Percentiles rank a stretch among this genome's conserved stretches.
phyloP scores from a whole-genome alignment of 2,888 invertebrate species.

The Sycophila texana region DNA sequence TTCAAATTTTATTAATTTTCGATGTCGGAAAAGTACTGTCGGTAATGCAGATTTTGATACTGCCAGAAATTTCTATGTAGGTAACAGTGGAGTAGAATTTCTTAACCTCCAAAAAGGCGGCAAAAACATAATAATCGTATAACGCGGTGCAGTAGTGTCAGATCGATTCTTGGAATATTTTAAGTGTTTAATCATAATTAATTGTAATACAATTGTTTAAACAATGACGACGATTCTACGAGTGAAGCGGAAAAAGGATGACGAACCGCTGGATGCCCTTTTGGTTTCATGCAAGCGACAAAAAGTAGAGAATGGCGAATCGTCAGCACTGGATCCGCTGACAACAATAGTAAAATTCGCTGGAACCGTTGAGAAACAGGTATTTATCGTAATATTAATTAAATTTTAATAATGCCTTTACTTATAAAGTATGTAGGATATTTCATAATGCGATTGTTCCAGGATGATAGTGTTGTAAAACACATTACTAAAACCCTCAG shows the following conservation, averaged over 20 bases:
- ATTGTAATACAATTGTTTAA: constrained; percentile 1
- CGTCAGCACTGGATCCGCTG: constrained; percentile 70
- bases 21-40: neutral
- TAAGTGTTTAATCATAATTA: neutral
- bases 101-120: constrained; percentile 12
- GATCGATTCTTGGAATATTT: neutral
- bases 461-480: constrained; percentile 73
- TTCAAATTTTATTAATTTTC: neutral
- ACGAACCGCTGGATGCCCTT: constrained; percentile 84
- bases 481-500: constrained; percentile 73
- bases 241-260: constrained; percentile 84
- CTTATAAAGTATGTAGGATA: neutral
- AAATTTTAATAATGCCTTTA: neutral
- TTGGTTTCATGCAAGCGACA: constrained; percentile 84
- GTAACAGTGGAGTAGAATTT: too few relatives aligned
- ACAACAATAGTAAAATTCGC: constrained; percentile 84
- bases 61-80: too few relatives aligned
- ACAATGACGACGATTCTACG: constrained; percentile 82
- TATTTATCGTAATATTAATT: constrained; percentile 67
- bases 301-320: constrained; percentile 76
- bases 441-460: constrained; percentile 58
- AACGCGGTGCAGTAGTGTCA: neutral
- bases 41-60: constrained; percentile 1
- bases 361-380: constrained; percentile 83
- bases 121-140: neutral